Conservation (phyloP, 2,888 invertebrate genomes). For the Aporophyla lueneburgensis region DNA sequence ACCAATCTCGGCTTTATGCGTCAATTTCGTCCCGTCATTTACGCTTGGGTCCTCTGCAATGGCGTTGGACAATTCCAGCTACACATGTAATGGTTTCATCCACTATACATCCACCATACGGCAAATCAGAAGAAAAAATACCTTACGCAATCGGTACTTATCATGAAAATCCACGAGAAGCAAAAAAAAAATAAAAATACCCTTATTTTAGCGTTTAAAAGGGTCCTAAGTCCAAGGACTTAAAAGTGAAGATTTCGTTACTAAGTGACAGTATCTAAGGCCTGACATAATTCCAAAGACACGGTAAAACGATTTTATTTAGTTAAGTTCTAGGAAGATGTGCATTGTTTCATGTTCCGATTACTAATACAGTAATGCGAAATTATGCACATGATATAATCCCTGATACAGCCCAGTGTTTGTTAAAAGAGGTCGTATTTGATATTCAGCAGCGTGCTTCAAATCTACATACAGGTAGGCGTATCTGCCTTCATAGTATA, state of each 20-base stretch:
- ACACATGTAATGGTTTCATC: no score
- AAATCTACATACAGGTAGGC: background rate
- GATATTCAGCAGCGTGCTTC: conserved; percentile 18
- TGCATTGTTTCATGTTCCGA: conserved; percentile 25
- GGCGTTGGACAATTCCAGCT: background rate
- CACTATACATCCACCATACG: background rate
- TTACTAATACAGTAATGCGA: conserved; percentile 29
- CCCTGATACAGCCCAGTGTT: conserved; percentile 1
- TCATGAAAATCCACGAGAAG: background rate
- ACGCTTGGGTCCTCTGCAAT: background rate
- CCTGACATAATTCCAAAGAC: conserved; percentile 18
- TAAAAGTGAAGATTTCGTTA: background rate
- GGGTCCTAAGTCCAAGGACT: background rate
- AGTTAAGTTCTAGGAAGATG: conserved; percentile 19
- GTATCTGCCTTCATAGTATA: background rate
- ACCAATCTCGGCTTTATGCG: background rate
- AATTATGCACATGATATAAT: conserved; percentile 14
- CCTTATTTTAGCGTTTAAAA: background rate
- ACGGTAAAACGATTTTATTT: conserved; percentile 1
- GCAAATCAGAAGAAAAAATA: background rate
- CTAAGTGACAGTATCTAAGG: background rate
- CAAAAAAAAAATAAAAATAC: no score
- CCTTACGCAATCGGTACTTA: no score
- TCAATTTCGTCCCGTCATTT: no score
- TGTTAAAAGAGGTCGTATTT: conserved; percentile 24